Evolutionary conservation across 2,888 invertebrate species (phyloP).

Genomic region (Laothoe populi): DNA sequence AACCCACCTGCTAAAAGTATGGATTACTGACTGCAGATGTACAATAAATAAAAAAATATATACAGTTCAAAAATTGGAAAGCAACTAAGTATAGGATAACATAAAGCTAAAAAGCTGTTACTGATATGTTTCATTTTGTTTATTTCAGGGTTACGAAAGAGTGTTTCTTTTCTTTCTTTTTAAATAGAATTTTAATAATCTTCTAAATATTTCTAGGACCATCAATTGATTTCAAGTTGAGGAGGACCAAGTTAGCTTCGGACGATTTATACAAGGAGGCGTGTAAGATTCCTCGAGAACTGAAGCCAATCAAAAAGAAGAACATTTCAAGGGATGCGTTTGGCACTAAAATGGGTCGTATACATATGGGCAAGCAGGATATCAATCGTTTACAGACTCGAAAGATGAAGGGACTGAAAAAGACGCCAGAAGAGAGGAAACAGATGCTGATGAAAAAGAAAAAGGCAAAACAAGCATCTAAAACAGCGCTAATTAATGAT

Average conservation of each 20-base stretch:
- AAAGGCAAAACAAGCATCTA: slow-evolving; percentile 61
- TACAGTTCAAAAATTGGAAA: too few species aligned
- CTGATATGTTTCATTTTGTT: too few species aligned
- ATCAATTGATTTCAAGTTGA: slow-evolving; percentile 92
- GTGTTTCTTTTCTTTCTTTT: too few species aligned
- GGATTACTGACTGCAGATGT: too few species aligned
- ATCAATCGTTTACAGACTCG: slow-evolving; percentile 93
- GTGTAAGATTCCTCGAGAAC: slow-evolving; percentile 91
- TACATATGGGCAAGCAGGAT: slow-evolving; percentile 97
- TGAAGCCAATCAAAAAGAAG: slow-evolving; percentile 93
- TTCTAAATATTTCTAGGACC: slow-evolving; percentile 87
- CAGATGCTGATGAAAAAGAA: slow-evolving; percentile 83
- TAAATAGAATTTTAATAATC: not conserved
- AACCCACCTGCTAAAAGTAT: too few species aligned
- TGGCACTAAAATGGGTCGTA: slow-evolving; percentile 94
- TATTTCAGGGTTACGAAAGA: too few species aligned
- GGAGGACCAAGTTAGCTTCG: slow-evolving; percentile 95
- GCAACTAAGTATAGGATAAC: too few species aligned
- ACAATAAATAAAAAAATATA: too few species aligned
- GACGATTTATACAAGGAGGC: slow-evolving; percentile 94
- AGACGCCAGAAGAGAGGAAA: slow-evolving; percentile 88
- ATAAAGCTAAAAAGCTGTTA: too few species aligned
- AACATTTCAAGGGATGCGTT: slow-evolving; percentile 94
- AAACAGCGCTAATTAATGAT: slow-evolving; percentile 44
- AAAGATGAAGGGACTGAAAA: slow-evolving; percentile 95